Evolutionary conservation across 2,888 invertebrate genomes (phyloP).

Genomic region (Drepana falcataria): DNA sequence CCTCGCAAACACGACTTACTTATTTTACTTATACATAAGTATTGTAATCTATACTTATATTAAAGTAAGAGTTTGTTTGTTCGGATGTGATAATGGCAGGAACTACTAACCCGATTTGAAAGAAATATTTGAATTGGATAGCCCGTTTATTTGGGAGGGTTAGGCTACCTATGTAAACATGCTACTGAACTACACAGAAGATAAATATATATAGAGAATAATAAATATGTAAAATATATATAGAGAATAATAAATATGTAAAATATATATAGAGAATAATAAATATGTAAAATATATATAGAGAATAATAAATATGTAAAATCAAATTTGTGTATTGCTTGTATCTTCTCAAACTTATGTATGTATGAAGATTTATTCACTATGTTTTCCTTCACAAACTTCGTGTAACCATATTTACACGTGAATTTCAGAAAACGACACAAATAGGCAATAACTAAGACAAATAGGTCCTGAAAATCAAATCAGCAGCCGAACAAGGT

Average conservation of each 20-base stretch:
- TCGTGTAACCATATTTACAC: not conserved
- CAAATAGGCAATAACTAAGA: not conserved
- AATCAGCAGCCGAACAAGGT: slow-evolving; percentile 30
- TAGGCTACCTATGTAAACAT: too few species aligned
- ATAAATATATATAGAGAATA: not conserved
- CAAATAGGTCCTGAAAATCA: slow-evolving; percentile 14
- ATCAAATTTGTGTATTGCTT: not conserved
- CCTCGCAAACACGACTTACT: too few species aligned
- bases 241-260: not conserved
- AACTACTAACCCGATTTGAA: too few species aligned
- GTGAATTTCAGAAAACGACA: not conserved
- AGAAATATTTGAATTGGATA: too few species aligned
- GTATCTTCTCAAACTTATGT: too few species aligned
- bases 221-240: not conserved
- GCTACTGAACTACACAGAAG: too few species aligned
- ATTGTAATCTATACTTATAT: too few species aligned
- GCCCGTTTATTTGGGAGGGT: too few species aligned
- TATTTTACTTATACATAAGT: too few species aligned
- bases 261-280: not conserved
- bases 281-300: not conserved
- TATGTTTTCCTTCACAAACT: not conserved
- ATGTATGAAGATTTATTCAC: too few species aligned
- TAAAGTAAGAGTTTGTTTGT: too few species aligned
- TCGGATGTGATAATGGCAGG: too few species aligned
- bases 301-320: not conserved